Evolutionary conservation across 2,888 invertebrate species (phyloP), one percentile per base, ranked within the genome.

Genomic region (Drosophila siamana): DNA sequence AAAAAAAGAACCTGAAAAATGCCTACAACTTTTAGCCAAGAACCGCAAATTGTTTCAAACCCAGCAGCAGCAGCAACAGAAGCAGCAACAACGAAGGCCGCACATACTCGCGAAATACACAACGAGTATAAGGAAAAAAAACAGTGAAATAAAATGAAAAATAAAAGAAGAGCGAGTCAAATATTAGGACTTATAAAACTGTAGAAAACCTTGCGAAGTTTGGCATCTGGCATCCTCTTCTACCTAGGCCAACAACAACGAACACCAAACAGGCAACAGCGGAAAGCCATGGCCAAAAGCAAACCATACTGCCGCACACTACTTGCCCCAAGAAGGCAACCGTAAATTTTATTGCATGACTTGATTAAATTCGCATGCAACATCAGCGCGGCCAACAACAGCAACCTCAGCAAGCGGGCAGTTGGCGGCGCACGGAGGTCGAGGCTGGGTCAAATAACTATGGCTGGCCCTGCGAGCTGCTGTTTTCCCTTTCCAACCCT

Each of bases 261-360:
- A 3, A 8, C 16, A 47, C 15, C 2, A 3, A 48, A 28, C 41
- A 9, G 7, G n/a, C 50, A 33, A 11, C 33, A 33, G n/a, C 33
- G 33, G 33, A 8, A 47, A 57, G 43, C 56, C 52, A 52, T 24
- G 65, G 61, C 60, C 52, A 40, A 36, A 22, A 52, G 22, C 41
- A 54, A 51, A 26, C 41, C 55, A 13, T 44, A 65, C 38, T 47
- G 47, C 61, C 56, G 64, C 64, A 59, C 15, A 38, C 11, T 57
- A 55, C n/a, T n/a, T n/a, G 44, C 30, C 73, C 41, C 54, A 41
- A 63, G 71, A 74, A 74, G 75, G 74, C 74, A 80, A 79, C 88
- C 90, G 91, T 90, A 90, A 88, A 90, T 90, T 90, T 90, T 90
- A 87, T 91, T 90, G 90, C 90, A 90, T 90, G 91, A 87, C 90